These are phyloP conservation scores for Antechinus stuartii DNA, from an alignment of 2,113 vertebrate species.

Conservation along the genomic window DNA sequence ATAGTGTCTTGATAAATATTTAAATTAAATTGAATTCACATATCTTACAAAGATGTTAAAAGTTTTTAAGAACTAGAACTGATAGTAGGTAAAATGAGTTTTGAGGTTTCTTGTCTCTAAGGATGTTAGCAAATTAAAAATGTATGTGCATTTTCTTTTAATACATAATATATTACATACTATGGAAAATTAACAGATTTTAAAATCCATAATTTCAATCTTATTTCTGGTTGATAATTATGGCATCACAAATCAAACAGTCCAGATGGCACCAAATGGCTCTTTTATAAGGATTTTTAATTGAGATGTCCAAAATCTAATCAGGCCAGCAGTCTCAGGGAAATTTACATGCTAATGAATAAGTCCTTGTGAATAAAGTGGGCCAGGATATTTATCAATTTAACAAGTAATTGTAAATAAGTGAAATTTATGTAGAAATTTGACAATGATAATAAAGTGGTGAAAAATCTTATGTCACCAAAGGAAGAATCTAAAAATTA, in stretches of 20 bases:
- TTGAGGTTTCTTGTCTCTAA: not conserved
- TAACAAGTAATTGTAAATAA: slow-evolving; percentile 11
- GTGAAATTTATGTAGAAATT: slow-evolving; percentile 32
- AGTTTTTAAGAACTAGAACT: not conserved
- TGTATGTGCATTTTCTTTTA: slow-evolving; percentile 9
- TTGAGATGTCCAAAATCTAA: slow-evolving; percentile 28
- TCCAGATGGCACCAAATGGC: slow-evolving; percentile 38
- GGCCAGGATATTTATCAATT: slow-evolving; percentile 36
- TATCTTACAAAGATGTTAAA: not conserved
- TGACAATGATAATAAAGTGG: slow-evolving; percentile 18
- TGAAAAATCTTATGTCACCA: not conserved
- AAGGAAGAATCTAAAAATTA: slow-evolving; percentile 11
- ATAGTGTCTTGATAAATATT: not conserved
- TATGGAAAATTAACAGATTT: slow-evolving; percentile 60
- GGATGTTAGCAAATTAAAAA: not conserved
- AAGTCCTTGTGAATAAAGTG: slow-evolving; percentile 28
- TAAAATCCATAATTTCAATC: slow-evolving; percentile 10
- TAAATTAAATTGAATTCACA: not conserved
- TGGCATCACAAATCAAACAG: slow-evolving; percentile 60
- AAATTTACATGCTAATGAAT: slow-evolving; percentile 29
- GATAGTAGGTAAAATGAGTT: not conserved
- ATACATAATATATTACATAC: not conserved
- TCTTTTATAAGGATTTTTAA: slow-evolving; percentile 18
- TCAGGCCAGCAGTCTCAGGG: not conserved
- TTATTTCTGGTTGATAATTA: slow-evolving; percentile 61